A percentile compares a stretch with the other conserved stretches of the same genome.
These are phyloP conservation scores for Centrocercus urophasianus DNA, from an alignment of 2,113 vertebrate species.

Conservation along the genomic window DNA sequence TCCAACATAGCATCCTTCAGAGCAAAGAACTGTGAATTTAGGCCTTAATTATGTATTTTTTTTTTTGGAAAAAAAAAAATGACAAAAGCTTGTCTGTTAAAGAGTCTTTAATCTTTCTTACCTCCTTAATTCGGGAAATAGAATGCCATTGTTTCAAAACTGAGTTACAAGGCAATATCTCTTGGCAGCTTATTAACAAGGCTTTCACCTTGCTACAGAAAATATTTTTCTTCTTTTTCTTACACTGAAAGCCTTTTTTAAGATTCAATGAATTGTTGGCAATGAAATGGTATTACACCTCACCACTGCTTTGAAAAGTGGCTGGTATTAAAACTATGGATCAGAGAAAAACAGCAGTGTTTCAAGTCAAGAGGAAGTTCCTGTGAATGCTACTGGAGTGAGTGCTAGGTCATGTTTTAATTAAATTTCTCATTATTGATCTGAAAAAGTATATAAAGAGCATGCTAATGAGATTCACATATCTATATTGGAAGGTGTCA, in stretches of 20 bases:
- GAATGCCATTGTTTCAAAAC: not conserved
- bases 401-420: constrained; percentile 17
- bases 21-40: not conserved
- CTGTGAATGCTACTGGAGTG: not conserved
- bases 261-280: not conserved
- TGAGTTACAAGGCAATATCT: not conserved
- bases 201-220: not conserved
- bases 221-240: not conserved
- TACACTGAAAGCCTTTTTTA: not conserved
- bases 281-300: not conserved
- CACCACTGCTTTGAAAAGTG: not conserved
- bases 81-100: not conserved
- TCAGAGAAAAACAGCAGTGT: not conserved
- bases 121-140: not conserved
- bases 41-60: not conserved
- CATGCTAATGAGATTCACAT: not conserved
- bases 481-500: not conserved
- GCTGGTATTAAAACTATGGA: not conserved
- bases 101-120: not conserved
- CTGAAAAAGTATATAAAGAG: not conserved
- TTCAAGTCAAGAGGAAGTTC: not conserved
- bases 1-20: not conserved
- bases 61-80: not conserved
- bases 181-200: not conserved
- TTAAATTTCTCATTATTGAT: constrained; percentile 25